phyloP scores from a whole-genome alignment of 30 jellyfish, hydroid and myxozoan genomes.

The Clytia hemisphaerica region DNA sequence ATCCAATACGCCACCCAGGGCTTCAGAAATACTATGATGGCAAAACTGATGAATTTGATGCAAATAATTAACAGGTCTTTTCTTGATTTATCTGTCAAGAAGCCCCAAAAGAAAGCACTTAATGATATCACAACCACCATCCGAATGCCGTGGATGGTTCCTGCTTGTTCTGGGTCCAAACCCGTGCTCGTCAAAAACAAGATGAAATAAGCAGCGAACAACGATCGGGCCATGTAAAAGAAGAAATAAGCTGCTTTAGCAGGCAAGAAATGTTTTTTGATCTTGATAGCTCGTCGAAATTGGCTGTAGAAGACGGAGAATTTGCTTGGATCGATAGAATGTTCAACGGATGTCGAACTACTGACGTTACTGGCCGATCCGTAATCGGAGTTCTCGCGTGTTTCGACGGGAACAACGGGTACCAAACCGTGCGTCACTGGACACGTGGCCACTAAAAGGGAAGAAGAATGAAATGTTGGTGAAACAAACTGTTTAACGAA shows the following conservation, averaged over 20 bases:
- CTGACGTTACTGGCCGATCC: slow-evolving; percentile 19
- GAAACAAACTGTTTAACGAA: too few species aligned
- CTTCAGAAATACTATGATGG: slow-evolving; percentile 5
- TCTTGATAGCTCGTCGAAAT: background rate
- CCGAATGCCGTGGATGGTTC: slow-evolving; percentile 7
- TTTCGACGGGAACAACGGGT: background rate
- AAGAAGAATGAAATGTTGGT: too few species aligned
- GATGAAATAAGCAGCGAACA: slow-evolving; percentile 13
- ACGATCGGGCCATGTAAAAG: slow-evolving; percentile 17
- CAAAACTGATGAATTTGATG: background rate
- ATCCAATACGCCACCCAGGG: slow-evolving; percentile 42
- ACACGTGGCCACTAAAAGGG: too few species aligned
- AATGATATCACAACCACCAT: slow-evolving; percentile 13
- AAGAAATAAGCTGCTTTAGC: slow-evolving; percentile 9
- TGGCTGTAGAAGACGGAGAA: slow-evolving; percentile 5
- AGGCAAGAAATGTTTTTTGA: slow-evolving; percentile 13
- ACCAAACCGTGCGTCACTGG: background rate
- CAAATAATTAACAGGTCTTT: slow-evolving; percentile 2
- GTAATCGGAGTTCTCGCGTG: slow-evolving; percentile 3
- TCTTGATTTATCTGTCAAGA: slow-evolving; percentile 13
- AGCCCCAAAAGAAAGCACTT: slow-evolving; percentile 31
- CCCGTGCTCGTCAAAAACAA: slow-evolving; percentile 13
- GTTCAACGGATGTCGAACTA: slow-evolving; percentile 3
- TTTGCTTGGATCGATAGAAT: background rate
- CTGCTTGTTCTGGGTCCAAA: slow-evolving; percentile 35